Evolutionary conservation across 2,888 invertebrate genomes (phyloP).

Genomic region (Zaprionus obscuricornis): DNA sequence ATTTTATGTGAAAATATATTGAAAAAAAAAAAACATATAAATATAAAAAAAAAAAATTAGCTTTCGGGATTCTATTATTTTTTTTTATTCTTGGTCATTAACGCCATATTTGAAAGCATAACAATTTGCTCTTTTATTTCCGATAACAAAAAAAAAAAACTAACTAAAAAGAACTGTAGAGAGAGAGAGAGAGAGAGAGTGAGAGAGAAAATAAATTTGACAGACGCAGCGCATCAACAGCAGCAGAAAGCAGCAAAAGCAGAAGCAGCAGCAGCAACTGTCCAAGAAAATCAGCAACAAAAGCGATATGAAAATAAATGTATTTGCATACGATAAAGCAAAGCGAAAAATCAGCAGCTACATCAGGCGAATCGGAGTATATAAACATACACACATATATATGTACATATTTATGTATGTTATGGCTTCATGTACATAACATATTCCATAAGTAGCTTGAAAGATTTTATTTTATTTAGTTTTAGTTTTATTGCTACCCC

Average conservation of each 20-base stretch:
- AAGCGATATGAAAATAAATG: slow-evolving; percentile 53
- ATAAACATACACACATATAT: neutral
- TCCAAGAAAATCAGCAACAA: slow-evolving; percentile 48
- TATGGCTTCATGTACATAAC: too few species aligned
- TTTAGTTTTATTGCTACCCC: slow-evolving; percentile 59
- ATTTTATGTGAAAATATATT: too few species aligned
- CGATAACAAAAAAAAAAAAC: slow-evolving; percentile 24
- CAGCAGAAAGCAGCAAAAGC: neutral
- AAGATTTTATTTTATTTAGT: slow-evolving; percentile 49
- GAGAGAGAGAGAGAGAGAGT: slow-evolving; percentile 11
- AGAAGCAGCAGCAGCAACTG: slow-evolving; percentile 22
- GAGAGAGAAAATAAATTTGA: too few species aligned
- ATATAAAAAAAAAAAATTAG: neutral
- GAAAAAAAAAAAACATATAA: neutral
- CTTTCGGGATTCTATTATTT: slow-evolving; percentile 18
- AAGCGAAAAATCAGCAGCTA: slow-evolving; percentile 51
- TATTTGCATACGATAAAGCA: slow-evolving; percentile 59
- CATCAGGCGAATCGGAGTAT: slow-evolving; percentile 44
- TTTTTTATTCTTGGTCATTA: slow-evolving; percentile 27
- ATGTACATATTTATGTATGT: neutral
- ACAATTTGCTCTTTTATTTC: slow-evolving; percentile 33
- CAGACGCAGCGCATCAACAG: slow-evolving; percentile 12
- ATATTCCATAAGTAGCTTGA: slow-evolving; percentile 24
- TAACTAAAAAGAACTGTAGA: neutral
- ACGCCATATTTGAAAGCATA: slow-evolving; percentile 43